Evolutionary conservation across 2,888 invertebrate genomes (phyloP), one percentile per base, ranked within the genome.

Genomic region (Sphaerophoria rueppellii): DNA sequence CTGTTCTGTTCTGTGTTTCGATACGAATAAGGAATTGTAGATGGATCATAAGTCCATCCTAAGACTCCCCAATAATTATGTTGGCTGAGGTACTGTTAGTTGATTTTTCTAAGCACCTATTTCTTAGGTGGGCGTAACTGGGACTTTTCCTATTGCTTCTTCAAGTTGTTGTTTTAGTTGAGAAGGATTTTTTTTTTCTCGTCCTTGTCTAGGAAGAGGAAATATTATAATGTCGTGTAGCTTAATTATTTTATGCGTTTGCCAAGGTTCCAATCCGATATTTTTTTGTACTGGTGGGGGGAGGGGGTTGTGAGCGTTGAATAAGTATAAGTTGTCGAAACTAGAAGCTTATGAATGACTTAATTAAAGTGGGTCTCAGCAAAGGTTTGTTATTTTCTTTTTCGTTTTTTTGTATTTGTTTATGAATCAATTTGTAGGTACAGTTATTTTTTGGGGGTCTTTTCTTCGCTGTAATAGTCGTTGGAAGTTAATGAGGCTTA

Each of bases 271-370:
- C 58, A 52, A 61, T 40, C 12, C 46, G 12, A 37, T n/a, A n/a
- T n/a, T 58, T 74, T 16, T 11, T 37, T 43, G 7, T 43, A 43
- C 40, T 5, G 40, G 40, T 11, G 12, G 9, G 43, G 11, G 16
- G n/a, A 34, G 11, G 35, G 34, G 43, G n/a, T 34, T 32, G 46
- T 60, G 48, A 61, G 5, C 34, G 63, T 46, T 74, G 70, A 14
- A 80, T 40, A 48, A 72, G 80, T 80, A 54, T 57, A 61, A 71
- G 71, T 60, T 61, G 65, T 55, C 67, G 67, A 43, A 80, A 80
- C 71, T 83, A 57, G 67, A 72, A 75, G 80, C 80, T 83, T 76
- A 83, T 83, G 80, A 83, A 83, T 80, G 61, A 60, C 83, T 80
- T 83, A 83, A 83, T 80, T 83, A 83, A 83, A 57, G 71, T 48